phyloP scores from a whole-genome alignment of 2,113 vertebrate genomes.

The Passer montanus region DNA sequence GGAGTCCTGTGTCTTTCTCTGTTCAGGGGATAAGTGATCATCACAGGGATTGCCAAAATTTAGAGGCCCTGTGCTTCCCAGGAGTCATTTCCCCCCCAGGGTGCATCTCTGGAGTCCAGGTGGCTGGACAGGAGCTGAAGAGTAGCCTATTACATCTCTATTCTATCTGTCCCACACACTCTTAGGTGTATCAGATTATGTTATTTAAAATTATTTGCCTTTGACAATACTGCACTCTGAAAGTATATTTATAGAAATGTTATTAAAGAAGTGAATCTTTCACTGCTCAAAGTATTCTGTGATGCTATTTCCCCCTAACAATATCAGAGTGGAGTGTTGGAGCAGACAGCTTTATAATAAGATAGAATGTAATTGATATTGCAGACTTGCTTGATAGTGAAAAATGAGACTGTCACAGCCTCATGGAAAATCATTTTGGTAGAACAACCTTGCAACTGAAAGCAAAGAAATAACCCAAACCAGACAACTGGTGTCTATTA shows the following conservation, averaged over 20 bases:
- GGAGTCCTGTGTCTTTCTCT: no score
- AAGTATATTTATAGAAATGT: constrained; percentile 50
- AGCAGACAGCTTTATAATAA: constrained; percentile 61
- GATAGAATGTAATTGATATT: constrained; percentile 63
- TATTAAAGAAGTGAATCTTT: constrained; percentile 45
- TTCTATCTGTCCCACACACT: background rate
- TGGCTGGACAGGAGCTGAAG: background rate
- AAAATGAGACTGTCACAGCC: constrained; percentile 67
- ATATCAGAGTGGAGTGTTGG: constrained; percentile 34
- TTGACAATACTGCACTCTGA: background rate
- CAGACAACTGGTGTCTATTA: constrained; percentile 35
- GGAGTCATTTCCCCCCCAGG: background rate
- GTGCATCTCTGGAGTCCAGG: background rate
- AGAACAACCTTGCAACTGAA: constrained; percentile 58
- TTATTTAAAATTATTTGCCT: constrained; percentile 21
- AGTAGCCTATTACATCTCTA: background rate
- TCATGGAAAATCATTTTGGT: constrained; percentile 63
- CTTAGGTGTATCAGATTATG: background rate
- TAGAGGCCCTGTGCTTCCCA: background rate
- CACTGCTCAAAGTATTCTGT: constrained; percentile 30
- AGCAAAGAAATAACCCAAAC: constrained; percentile 44
- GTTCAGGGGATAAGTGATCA: no score
- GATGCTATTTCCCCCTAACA: constrained; percentile 34
- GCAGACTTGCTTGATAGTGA: constrained; percentile 62
- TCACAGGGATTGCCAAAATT: background rate